Evolutionary conservation across 37 sponge, comb jelly and placozoan species (phyloP).

Genomic region (Chondrosia reniformis): DNA sequence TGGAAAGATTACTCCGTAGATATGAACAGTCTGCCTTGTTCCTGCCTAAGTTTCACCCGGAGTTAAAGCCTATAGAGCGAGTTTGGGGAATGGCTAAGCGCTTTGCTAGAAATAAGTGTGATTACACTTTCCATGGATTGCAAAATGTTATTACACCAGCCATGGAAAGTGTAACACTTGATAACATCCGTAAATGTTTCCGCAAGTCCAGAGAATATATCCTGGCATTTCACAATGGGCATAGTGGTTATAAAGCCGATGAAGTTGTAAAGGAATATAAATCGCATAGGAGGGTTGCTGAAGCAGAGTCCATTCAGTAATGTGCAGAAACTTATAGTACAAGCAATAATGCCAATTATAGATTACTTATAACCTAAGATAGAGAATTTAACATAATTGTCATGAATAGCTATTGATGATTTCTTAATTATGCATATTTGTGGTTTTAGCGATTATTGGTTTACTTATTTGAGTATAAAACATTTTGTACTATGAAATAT

Average conservation of each 20-base stretch:
- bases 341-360: no score
- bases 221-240: conserved; percentile 23
- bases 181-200: conserved; percentile 25
- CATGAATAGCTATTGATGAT: no score
- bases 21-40: background rate
- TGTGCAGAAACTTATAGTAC: no score
- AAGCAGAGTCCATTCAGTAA: background rate
- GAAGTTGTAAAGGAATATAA: background rate
- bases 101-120: conserved; percentile 24
- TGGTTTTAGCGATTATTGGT: no score
- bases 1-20: background rate
- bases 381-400: no score
- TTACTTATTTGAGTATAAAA: no score
- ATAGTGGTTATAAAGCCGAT: background rate
- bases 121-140: conserved; percentile 25
- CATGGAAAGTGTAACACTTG: conserved; percentile 4
- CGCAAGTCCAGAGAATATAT: conserved; percentile 15
- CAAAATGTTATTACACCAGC: background rate
- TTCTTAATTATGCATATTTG: no score
- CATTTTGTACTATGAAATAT: no score
- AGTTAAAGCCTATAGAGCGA: conserved; percentile 36
- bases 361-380: no score
- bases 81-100: conserved; percentile 17
- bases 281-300: conserved; percentile 1
- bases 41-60: conserved; percentile 26